Base-by-base conservation (phyloP, 2,113 vertebrate species). In the Rhinoptilus africanus region DNA sequence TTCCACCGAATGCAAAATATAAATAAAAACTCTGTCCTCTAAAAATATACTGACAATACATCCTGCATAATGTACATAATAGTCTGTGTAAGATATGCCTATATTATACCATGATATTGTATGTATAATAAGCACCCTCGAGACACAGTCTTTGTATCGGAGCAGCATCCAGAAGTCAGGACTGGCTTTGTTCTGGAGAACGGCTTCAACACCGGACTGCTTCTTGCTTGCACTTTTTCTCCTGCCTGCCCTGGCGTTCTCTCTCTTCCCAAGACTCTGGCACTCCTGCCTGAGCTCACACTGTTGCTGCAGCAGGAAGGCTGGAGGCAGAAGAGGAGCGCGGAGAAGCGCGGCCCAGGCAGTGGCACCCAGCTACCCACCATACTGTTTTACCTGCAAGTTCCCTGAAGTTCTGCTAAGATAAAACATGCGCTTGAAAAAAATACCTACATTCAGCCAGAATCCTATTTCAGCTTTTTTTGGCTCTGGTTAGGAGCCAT, bases 1-100 rank as follows among this genome's bases (percentile, higher is more conserved):
- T 87, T 88, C 90, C 89, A 56, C 85, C 24, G 12, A 89, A 88
- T 69, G 92, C 75, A 96, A 97, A 95, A 93, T 66, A 78, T 53
- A 95, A 96, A 95, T 84, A 92, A 89, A 96, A 91, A 76, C 87
- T 56, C 51, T 26, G 0, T 82, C 41, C 53, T 88, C 77, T 72
- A 66, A 79, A 93, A 89, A 85, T 79, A 66, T 5, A 66, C 45
- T 45, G 79, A 35, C 82, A 85, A 77, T 71, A n/a, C 24, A 66
- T 72, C 81, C 85, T 73, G 35, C 57, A 26, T 60, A 63, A 89
- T 79, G 62, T 89, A 80, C 60, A 71, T 80, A 66, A 86, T 79
- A 87, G 10, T 89, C 84, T 84, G 20, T 91, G 80, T 86, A 71
- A 68, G 27, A 50, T 59, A 74, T 72, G 81, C n/a, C 71, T 88